phyloP scores from a whole-genome alignment of 2,888 invertebrate species.

The Amiota communis region DNA sequence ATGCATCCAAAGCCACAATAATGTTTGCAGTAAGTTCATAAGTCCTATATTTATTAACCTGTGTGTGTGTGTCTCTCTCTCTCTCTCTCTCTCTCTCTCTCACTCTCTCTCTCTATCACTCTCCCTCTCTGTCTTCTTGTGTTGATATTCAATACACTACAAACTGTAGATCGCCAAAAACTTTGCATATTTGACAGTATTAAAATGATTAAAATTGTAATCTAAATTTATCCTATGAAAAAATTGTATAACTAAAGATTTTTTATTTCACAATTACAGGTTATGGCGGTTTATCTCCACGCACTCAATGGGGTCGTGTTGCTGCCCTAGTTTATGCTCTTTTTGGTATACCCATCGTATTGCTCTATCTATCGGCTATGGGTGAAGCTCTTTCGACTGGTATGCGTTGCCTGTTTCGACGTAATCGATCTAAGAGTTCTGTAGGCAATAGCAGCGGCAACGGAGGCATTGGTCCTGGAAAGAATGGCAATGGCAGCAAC shows the following conservation, averaged over 20 bases:
- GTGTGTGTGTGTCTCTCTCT: too few species aligned
- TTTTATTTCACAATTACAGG: slow-evolving; percentile 75
- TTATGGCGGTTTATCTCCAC: slow-evolving; percentile 87
- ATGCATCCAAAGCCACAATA: too few species aligned
- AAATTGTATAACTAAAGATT: not conserved
- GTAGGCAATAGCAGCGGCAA: slow-evolving; percentile 48
- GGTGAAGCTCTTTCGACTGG: slow-evolving; percentile 88
- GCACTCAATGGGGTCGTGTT: slow-evolving; percentile 83
- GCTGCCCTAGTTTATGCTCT: slow-evolving; percentile 89
- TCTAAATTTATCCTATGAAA: not conserved
- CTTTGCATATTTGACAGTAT: too few species aligned
- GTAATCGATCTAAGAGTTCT: slow-evolving; percentile 64
- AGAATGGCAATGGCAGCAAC: slow-evolving; percentile 34
- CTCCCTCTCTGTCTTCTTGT: too few species aligned
- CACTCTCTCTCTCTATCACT: too few species aligned
- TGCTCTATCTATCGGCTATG: slow-evolving; percentile 89
- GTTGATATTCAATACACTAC: too few species aligned
- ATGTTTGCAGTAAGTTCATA: too few species aligned
- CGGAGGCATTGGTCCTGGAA: slow-evolving; percentile 34
- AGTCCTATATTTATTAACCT: too few species aligned
- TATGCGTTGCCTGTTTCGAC: slow-evolving; percentile 82
- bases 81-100: too few species aligned
- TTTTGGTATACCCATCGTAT: slow-evolving; percentile 89
- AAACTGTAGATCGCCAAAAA: too few species aligned
- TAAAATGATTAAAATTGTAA: too few species aligned